phyloP scores from a whole-genome alignment of 2,113 vertebrate species.

The Morone chrysops region DNA sequence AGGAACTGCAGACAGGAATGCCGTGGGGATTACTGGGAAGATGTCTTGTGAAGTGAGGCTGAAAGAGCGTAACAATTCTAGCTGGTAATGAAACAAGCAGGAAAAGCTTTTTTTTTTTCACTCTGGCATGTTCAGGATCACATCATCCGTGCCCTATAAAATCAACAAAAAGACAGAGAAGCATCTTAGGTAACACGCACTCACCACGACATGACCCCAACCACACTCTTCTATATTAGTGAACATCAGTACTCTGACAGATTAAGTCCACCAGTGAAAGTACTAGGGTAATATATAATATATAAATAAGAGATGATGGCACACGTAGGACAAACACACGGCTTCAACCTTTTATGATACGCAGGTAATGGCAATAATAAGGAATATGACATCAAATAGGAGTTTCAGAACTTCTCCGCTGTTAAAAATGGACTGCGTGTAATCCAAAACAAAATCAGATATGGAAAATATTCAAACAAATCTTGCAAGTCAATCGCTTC shows the following conservation, averaged over 20 bases:
- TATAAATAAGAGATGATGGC: neutral
- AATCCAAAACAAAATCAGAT: neutral
- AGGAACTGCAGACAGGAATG: constrained; percentile 48
- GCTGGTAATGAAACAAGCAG: constrained; percentile 31
- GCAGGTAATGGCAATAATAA: neutral
- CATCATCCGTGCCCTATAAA: constrained; percentile 62
- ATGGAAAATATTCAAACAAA: neutral
- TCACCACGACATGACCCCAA: neutral
- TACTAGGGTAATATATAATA: neutral
- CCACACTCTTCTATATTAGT: neutral
- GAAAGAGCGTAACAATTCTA: constrained; percentile 35
- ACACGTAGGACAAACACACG: neutral
- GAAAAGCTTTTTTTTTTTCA: constrained; percentile 51
- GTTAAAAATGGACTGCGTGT: neutral
- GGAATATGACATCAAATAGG: neutral
- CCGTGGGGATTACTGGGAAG: constrained; percentile 29
- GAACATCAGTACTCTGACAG: neutral
- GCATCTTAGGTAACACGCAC: neutral
- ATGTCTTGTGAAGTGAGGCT: constrained; percentile 32
- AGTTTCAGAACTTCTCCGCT: neutral
- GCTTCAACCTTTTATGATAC: neutral
- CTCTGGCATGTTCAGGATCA: constrained; percentile 63
- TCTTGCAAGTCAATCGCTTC: neutral
- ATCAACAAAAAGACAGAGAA: constrained; percentile 40
- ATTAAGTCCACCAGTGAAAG: neutral